Conservation (phyloP, 2,113 vertebrate species). For the Argyrosomus japonicus region DNA sequence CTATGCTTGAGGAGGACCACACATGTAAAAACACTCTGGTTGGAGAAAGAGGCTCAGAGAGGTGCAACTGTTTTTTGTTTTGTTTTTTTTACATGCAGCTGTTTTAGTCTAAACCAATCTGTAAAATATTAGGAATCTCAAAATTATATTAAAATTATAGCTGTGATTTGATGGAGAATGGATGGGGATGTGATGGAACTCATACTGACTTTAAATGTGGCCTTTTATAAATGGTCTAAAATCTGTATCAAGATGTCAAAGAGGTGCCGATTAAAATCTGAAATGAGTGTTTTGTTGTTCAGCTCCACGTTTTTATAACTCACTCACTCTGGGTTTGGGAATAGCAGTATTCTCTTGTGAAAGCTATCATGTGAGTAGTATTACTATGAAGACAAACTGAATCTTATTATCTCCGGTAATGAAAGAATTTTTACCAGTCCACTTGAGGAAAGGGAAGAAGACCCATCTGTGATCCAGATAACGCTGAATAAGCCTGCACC, state of each 20-base stretch:
- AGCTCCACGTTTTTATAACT: not conserved
- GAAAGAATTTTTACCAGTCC: not conserved
- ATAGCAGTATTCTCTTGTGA: not conserved
- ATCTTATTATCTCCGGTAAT: conserved; percentile 5
- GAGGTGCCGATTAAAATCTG: not conserved
- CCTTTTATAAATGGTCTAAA: conserved; percentile 9
- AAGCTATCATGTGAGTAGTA: not conserved
- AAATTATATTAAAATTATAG: conserved; percentile 4
- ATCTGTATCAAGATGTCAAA: conserved; percentile 21
- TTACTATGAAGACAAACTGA: not conserved
- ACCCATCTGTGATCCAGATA: not conserved
- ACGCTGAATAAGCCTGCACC: not conserved
- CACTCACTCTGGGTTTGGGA: not conserved
- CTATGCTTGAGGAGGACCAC: conserved; percentile 80
- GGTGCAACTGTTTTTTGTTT: not conserved
- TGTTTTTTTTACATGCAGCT: conserved; percentile 4
- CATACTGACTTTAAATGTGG: not conserved
- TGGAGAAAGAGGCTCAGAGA: not conserved
- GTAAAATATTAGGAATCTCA: not conserved
- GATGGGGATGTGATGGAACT: not conserved
- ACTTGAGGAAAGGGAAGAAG: not conserved
- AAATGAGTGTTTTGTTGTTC: conserved; percentile 5
- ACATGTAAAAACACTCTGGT: conserved; percentile 4
- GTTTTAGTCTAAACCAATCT: not conserved
- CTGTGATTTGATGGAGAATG: conserved; percentile 6